Conservation (phyloP, 2,888 invertebrate species). For the Linnaemya tessellans region DNA sequence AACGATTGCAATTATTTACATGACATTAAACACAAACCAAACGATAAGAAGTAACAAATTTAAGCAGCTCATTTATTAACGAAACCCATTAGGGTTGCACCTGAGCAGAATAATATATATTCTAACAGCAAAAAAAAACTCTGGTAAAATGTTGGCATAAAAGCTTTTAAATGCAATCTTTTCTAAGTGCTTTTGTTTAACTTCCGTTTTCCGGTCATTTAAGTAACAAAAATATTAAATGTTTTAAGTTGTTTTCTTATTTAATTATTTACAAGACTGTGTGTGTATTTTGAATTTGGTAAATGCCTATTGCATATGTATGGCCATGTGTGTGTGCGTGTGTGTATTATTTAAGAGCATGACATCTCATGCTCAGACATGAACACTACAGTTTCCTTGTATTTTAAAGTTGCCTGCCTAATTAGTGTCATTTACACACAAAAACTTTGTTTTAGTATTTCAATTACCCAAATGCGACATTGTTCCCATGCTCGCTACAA, state of each 20-base stretch:
- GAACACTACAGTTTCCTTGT: background rate
- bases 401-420: conserved; percentile 64
- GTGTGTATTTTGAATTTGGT: conserved; percentile 17
- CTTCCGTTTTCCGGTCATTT: conserved; percentile 66
- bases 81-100: background rate
- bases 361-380: background rate
- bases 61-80: background rate
- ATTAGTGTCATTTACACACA: conserved; percentile 70
- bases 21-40: conserved; percentile 74
- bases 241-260: background rate
- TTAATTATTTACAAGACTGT: conserved; percentile 54
- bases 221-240: conserved; percentile 48
- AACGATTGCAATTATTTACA: conserved; percentile 78
- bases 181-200: conserved; percentile 32
- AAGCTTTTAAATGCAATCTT: conserved; percentile 35
- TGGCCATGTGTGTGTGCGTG: background rate
- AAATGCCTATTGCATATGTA: background rate
- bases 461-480: conserved; percentile 58
- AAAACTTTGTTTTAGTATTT: conserved; percentile 65
- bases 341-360: background rate
- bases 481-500: conserved; percentile 7
- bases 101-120: background rate
- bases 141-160: background rate
- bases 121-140: background rate
- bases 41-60: conserved; percentile 32